Evolutionary conservation across 2,888 invertebrate species (phyloP).

Genomic region (Coleophora deauratella): DNA sequence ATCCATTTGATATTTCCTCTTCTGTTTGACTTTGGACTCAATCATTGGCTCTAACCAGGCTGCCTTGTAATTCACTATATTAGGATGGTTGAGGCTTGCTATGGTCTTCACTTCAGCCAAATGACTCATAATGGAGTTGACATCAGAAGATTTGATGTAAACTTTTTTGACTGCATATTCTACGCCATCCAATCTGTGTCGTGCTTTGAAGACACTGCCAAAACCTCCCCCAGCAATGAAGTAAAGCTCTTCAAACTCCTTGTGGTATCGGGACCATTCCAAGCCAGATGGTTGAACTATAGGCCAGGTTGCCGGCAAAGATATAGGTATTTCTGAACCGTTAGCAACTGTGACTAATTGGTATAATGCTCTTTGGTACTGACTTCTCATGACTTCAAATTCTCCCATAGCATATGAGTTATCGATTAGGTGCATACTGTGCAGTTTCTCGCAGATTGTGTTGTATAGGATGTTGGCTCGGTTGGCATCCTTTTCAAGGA

Average conservation of each 20-base stretch:
- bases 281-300: constrained; percentile 62
- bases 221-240: constrained; percentile 85
- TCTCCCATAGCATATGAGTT: constrained; percentile 80
- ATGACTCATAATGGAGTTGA: constrained; percentile 77
- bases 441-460: constrained; percentile 78
- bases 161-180: constrained; percentile 89
- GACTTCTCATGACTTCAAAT: constrained; percentile 79
- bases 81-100: constrained; percentile 84
- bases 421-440: constrained; percentile 80
- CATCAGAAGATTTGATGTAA: constrained; percentile 76
- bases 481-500: constrained; percentile 75
- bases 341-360: constrained; percentile 76
- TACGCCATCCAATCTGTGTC: constrained; percentile 82
- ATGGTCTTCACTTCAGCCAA: constrained; percentile 86
- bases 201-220: constrained; percentile 83
- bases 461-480: constrained; percentile 77
- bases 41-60: constrained; percentile 85
- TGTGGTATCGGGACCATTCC: constrained; percentile 78
- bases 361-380: constrained; percentile 79
- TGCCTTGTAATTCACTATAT: constrained; percentile 87
- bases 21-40: constrained; percentile 57
- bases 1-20: constrained; percentile 44
- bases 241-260: constrained; percentile 80
- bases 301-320: constrained; percentile 66
- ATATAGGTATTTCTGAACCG: constrained; percentile 66